A percentile compares a stretch with the other conserved stretches of the same genome.
Conservation (phyloP, 2,888 invertebrate genomes). For the Lasioglossum malachurum region DNA sequence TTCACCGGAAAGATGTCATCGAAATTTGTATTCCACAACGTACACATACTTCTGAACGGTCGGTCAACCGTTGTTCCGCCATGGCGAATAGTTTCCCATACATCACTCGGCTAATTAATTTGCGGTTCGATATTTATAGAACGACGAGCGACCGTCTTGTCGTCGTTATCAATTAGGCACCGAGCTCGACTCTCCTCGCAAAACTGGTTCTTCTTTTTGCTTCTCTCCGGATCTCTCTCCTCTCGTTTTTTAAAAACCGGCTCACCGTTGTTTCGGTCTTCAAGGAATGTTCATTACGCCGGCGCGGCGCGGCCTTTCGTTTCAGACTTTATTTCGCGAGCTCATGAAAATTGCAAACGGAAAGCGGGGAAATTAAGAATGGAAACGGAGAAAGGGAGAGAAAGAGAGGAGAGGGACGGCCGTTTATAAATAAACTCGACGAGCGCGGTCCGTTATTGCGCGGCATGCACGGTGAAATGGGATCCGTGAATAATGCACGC, state of each 20-base stretch:
- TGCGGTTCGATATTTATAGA: not conserved
- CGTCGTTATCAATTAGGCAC: not conserved
- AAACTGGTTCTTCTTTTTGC: not conserved
- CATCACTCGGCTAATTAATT: not conserved
- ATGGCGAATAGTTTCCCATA: not conserved
- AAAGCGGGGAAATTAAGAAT: slow-evolving; percentile 4
- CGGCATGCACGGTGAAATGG: not conserved
- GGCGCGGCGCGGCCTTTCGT: not conserved
- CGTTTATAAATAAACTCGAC: slow-evolving; percentile 12
- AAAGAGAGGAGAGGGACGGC: not conserved
- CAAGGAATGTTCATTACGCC: not conserved
- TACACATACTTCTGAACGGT: not conserved
- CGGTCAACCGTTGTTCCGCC: not conserved
- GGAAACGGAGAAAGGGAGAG: not conserved
- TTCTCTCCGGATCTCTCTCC: not conserved
- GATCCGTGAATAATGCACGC: not conserved
- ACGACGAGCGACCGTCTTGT: not conserved
- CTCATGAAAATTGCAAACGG: slow-evolving; percentile 15
- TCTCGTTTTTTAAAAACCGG: not conserved
- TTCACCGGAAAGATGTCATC: not conserved
- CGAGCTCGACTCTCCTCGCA: not conserved
- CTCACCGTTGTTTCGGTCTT: not conserved
- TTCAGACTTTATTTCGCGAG: not conserved
- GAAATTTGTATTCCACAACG: not conserved
- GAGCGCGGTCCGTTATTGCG: not conserved